phyloP scores from a whole-genome alignment of 2,113 vertebrate genomes.

The Festucalex cinctus region DNA sequence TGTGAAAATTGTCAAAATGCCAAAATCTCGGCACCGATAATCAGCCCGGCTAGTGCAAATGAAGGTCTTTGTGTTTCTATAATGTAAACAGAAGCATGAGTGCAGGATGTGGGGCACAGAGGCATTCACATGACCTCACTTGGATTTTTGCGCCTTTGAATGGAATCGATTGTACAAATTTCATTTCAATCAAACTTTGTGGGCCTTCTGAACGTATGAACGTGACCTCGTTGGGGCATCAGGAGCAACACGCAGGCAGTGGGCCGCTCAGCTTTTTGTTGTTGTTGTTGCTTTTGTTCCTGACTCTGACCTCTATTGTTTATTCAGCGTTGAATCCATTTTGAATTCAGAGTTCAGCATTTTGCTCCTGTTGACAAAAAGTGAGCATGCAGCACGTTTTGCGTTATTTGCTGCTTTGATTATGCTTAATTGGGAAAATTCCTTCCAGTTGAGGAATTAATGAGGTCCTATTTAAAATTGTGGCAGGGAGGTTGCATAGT shows the following conservation, averaged over 20 bases:
- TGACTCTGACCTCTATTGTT: neutral
- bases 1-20: no score
- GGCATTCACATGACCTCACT: slow-evolving; percentile 27
- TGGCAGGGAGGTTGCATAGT: neutral
- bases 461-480: neutral
- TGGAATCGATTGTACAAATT: slow-evolving; percentile 12
- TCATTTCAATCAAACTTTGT: slow-evolving; percentile 42
- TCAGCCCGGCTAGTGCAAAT: no score
- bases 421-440: neutral
- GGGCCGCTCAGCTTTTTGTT: neutral
- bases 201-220: no score
- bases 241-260: slow-evolving; percentile 9
- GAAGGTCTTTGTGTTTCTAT: no score
- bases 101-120: neutral
- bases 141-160: neutral
- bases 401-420: neutral
- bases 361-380: neutral
- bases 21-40: no score
- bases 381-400: neutral
- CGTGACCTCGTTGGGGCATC: slow-evolving; percentile 13
- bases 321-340: neutral
- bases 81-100: neutral
- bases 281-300: slow-evolving; percentile 1
- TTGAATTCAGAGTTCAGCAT: neutral
- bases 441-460: slow-evolving; percentile 4